Evolutionary conservation across 1,140 invertebrate species (phyloP), one percentile per base, ranked within the genome.

Genomic region (Drosophila mojavensis): DNA sequence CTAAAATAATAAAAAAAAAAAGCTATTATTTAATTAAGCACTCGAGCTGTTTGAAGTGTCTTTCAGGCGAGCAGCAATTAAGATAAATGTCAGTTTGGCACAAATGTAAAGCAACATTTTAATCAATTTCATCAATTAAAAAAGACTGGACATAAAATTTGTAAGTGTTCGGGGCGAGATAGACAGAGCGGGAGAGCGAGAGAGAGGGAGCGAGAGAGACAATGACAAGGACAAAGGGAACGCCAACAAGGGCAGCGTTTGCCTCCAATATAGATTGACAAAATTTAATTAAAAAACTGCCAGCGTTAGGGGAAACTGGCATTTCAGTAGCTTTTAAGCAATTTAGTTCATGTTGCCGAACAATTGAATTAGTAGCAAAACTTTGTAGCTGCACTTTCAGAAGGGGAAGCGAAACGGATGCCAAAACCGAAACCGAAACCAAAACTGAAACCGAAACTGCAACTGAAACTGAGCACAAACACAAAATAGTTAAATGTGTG

Each of bases 41-140:
- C 64, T 88, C 53, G 39, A 67, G 53, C 63, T 79, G 26, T 54
- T 65, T 20, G 33, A 71, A 73, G 78, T 65, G 53, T 71, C 63
- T 74, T 51, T 50, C 61, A 62, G 28, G 17, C 20, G 17, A 39
- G 39, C 68, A 62, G 66, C 83, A 83, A 86, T 86, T 86, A 86
- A 86, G 83, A 88, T 88, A 86, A 88, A 86, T 86, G 76, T 86
- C 83, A 83, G 76, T 83, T 39, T 86, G 68, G 53, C 48, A 64
- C 67, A 85, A 79, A 88, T 79, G 79, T 82, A 79, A 77, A 88
- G 82, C 67, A 82, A 86, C 79, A 88, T 88, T 86, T 86, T 89
- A 86, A 88, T 86, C 83, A 86, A 86, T 86, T 86, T 86, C 70
- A 77, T 88, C 83, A 86, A 86, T 86, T 88, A 86, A 77, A 83